Base-by-base conservation (phyloP, 2,113 vertebrate species). In the Aix galericulata region DNA sequence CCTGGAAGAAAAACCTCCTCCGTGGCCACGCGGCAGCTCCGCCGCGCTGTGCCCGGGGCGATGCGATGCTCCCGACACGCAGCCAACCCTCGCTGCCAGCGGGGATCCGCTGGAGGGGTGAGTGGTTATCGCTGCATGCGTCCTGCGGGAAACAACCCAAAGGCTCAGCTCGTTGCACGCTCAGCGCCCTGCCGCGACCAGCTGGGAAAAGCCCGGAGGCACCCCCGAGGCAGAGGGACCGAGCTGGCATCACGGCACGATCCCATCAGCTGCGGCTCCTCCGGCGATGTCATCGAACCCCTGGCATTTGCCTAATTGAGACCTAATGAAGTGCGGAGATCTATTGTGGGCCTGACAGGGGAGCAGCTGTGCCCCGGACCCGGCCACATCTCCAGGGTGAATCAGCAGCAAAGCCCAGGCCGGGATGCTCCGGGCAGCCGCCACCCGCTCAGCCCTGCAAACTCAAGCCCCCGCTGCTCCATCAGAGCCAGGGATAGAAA, bases 321-420 rank as follows among this genome's bases (percentile, higher is more conserved):
- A 50, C 67, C 52, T 92, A 84, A 92, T 20, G 71, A 94, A 93
- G 69, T 5, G 15, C 22, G 16, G 77, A 75, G 60, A 85, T 55
- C 46, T 71, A 75, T 64, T 72, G 77, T 68, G 83, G 29, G 40
- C 10, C 79, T 32, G 78, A 46, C 36, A 55, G n/a, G 63, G 48
- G 66, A 93, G 80, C 91, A 96, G 95, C 66, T 71, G 62, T 52
- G 77, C 27, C 89, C 88, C 46, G 78, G 78, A 91, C 72, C 48
- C 1, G 0, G 52, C 20, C 3, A 10, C 77, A 46, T 50, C 91
- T 90, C 83, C 52, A 66, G 66, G 60, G 95, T 96, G 92, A 95
- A 90, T 90, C 83, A 94, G 92, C 88, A 90, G 79, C 76, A 92
- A 74, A 88, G 62, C 64, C 88, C 72, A 27, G 63, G 75, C 79